Evolutionary conservation across 2,888 invertebrate species (phyloP), one percentile per base, ranked within the genome.

Genomic region (Cenopis cana): DNA sequence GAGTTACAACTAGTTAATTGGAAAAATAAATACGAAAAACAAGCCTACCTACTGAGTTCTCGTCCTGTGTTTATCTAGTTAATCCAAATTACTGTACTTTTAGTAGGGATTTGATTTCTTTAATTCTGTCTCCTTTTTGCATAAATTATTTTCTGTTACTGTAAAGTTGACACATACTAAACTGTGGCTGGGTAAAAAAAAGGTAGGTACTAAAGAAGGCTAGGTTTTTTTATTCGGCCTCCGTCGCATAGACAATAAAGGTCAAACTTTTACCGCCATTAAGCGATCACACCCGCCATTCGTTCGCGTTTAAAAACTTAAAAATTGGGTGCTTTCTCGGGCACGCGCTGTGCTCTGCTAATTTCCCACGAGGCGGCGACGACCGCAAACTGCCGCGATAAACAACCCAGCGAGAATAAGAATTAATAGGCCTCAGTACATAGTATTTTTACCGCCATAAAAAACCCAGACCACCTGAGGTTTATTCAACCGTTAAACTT

Each of bases 331-430:
- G 71, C 71, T 71, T 71, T 71, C 66, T 67, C 46, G 50, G 36
- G 61, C 46, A 50, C 36, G 67, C 67, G 24, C 60, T 60, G 59
- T 52, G 66, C 66, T 49, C 66, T 18, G 55, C 66, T 71, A 71
- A 71, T 71, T 71, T 71, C 71, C 71, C 71, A 71, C 55, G 71
- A 71, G 71, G 67, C 71, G 60, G 50, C 66, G 71, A 67, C 67
- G 60, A 24, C 71, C 67, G 71, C 71, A 71, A 71, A 71, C 71
- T 61, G 71, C 66, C 66, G 55, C 66, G 67, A 71, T 71, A 71
- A 71, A 71, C 66, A 66, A 71, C 71, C 71, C 61, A 67, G 60
- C 55, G 66, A 71, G 71, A 67, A 71, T 66, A 71, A 71, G 71
- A 71, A 71, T 71, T 71, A 71, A 67, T 71, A 67, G 67, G 71